Conservation (phyloP, 1,140 invertebrate genomes). For the Bombus terrestris region DNA sequence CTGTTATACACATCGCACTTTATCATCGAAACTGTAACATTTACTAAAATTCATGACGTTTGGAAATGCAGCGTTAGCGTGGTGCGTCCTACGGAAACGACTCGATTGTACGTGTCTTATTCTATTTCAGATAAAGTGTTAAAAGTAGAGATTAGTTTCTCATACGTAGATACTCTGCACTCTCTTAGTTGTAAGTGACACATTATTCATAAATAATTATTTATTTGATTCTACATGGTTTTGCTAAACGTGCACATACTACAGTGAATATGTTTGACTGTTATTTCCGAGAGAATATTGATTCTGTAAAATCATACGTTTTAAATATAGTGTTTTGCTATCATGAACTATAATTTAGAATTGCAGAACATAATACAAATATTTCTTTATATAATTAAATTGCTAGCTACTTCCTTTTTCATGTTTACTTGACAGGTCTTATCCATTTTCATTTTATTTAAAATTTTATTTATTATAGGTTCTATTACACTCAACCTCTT, state of each 20-base stretch:
- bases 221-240: conserved; percentile 45
- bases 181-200: conserved; percentile 66
- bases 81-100: conserved; percentile 94
- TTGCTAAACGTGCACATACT: neutral
- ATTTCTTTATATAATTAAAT: conserved; percentile 18
- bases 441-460: conserved; percentile 62
- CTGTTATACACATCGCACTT: neutral
- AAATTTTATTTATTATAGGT: conserved; percentile 56
- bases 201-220: conserved; percentile 45
- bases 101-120: conserved; percentile 91
- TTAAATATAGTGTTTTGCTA: neutral
- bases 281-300: neutral
- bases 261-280: neutral
- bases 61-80: conserved; percentile 90
- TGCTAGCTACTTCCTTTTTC: neutral
- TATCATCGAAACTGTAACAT: neutral
- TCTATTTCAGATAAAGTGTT: conserved; percentile 66
- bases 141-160: conserved; percentile 69
- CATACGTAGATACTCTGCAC: conserved; percentile 67
- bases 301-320: neutral
- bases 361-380: neutral
- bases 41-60: conserved; percentile 32
- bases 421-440: neutral
- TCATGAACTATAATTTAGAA: neutral
- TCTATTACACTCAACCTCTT: too few species aligned